Evolutionary conservation across 2,797 vertebrate species (phyloP).

Genomic region (Oreochromis grahami): DNA sequence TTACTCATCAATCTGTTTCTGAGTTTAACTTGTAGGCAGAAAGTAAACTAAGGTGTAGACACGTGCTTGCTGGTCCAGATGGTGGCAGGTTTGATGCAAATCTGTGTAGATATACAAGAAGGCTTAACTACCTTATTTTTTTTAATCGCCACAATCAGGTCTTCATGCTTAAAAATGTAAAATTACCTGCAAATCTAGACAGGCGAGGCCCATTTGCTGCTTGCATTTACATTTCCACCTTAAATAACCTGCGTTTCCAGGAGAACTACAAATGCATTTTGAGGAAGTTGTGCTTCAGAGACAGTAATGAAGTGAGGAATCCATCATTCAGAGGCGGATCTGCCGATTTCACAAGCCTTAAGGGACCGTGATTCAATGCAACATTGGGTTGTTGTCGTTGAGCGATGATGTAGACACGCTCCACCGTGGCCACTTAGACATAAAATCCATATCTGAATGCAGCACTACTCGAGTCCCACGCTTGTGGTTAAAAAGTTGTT

Average conservation of each 20-base stretch:
- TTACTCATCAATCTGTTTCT: background rate
- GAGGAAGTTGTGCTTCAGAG: background rate
- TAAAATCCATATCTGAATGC: background rate
- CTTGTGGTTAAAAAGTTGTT: background rate
- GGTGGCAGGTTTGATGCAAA: background rate
- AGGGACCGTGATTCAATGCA: background rate
- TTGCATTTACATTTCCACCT: background rate
- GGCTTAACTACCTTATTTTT: background rate
- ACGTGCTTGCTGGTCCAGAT: background rate
- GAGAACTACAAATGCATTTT: background rate
- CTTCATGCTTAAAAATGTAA: background rate
- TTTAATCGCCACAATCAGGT: rapidly evolving
- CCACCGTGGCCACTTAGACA: background rate
- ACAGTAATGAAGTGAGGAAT: background rate
- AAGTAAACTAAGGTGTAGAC: background rate
- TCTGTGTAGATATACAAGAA: background rate
- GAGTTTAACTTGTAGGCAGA: background rate
- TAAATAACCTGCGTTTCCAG: background rate
- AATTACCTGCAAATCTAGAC: background rate
- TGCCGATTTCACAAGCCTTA: background rate
- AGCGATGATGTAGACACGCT: background rate
- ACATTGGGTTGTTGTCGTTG: background rate
- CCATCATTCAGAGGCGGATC: background rate
- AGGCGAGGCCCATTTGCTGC: background rate
- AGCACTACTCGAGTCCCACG: background rate